Percentiles rank a stretch among this genome's conserved stretches.
phyloP scores from a whole-genome alignment of 37 sponge, comb jelly and placozoan species.

The Mnemiopsis leidyi region DNA sequence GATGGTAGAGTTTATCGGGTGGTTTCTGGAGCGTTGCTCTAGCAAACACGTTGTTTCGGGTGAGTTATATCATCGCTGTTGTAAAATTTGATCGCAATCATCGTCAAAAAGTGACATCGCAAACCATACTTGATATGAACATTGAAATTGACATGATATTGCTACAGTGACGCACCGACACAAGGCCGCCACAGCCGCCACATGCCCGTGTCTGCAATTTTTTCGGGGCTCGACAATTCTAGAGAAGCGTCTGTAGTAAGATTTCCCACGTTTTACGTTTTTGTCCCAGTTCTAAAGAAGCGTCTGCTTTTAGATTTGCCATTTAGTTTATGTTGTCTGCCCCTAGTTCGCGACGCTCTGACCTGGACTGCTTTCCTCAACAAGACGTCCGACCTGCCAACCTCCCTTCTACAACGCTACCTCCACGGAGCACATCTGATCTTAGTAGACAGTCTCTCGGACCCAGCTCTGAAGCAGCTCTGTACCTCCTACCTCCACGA shows the following conservation, averaged over 20 bases:
- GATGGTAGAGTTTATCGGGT: conserved; percentile 31
- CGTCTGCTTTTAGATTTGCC: no score
- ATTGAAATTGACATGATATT: no score
- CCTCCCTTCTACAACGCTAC: conserved; percentile 68
- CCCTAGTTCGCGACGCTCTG: conserved; percentile 77
- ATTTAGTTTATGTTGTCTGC: background rate
- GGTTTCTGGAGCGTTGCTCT: background rate
- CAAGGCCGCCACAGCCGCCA: no score
- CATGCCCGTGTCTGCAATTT: no score
- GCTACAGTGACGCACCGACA: no score
- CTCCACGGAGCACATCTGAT: conserved; percentile 90
- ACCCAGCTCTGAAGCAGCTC: background rate
- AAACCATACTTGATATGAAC: no score
- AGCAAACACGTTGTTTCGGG: background rate
- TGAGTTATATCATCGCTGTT: background rate
- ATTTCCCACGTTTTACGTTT: no score
- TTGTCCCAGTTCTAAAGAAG: no score
- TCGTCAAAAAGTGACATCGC: no score
- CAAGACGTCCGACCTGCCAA: conserved; percentile 47
- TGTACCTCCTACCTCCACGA: background rate
- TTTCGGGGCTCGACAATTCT: no score
- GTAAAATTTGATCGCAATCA: no score
- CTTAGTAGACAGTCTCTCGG: conserved; percentile 78
- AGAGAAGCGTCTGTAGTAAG: no score
- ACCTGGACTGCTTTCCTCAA: conserved; percentile 89